Evolutionary conservation across 2,888 invertebrate genomes (phyloP).

Genomic region (Leucophenga maculata): DNA sequence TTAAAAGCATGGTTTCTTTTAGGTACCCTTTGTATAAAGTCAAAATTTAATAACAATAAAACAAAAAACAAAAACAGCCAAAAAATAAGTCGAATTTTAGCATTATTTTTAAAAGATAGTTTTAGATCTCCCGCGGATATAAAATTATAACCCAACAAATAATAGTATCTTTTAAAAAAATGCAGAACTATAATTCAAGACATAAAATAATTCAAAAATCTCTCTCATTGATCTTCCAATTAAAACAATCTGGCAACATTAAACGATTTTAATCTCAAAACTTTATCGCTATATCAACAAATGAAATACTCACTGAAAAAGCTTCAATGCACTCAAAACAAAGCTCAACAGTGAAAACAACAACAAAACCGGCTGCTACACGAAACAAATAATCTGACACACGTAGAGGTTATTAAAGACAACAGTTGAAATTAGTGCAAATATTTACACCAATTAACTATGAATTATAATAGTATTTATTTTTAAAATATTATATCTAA

Average conservation of each 20-base stretch:
- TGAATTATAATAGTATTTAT: neutral
- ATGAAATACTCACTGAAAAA: constrained; percentile 29
- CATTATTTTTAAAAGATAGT: too few species aligned
- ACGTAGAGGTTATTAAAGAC: constrained; percentile 57
- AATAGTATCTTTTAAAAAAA: too few species aligned
- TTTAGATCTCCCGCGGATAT: too few species aligned
- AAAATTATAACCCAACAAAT: too few species aligned
- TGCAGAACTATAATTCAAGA: too few species aligned
- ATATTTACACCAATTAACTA: neutral
- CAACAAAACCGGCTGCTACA: constrained; percentile 46
- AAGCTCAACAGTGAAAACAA: constrained; percentile 33
- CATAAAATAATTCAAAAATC: too few species aligned
- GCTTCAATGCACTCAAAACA: constrained; percentile 10
- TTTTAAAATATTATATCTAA: neutral
- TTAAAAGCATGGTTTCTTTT: too few species aligned
- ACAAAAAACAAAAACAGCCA: too few species aligned
- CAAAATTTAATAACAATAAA: too few species aligned
- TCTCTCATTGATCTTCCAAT: too few species aligned
- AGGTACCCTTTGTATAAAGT: too few species aligned
- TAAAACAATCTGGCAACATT: constrained; percentile 9
- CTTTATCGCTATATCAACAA: constrained; percentile 32
- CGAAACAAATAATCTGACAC: constrained; percentile 50
- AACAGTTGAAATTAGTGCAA: neutral
- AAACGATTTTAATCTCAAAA: constrained; percentile 50
- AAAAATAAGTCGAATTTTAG: too few species aligned